Evolutionary conservation across 1,140 invertebrate genomes (phyloP), one percentile per base, ranked within the genome.

Genomic region (Delia radicum): DNA sequence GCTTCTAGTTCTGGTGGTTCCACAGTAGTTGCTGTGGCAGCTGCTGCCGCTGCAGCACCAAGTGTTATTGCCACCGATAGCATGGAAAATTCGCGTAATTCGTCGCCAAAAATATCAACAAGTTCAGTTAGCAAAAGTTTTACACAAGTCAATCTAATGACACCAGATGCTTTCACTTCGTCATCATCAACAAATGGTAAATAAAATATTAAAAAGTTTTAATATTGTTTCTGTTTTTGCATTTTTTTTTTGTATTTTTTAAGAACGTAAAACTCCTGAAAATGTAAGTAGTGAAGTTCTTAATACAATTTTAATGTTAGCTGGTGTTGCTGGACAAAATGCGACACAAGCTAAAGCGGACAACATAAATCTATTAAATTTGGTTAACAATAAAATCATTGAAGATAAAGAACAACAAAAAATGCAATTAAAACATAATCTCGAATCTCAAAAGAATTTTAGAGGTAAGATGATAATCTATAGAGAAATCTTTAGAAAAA

Each of bases 141-240:
- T 48, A 7, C 27, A 5, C 76, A 75, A 83, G 86, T 79, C 78
- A 94, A 93, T 80, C 89, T 96, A 1, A 93, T 97, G 90, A 95
- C 95, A 1, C 95, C 95, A 0, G 94, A 96, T 85, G 94, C 94
- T 6, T 97, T 96, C 80, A 94, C 91, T 87, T 93, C 89, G 48
- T 89, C 91, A 2, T 93, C 91, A 10, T 88, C 91, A 0, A 88
- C 88, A 10, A 88, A 89, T 75, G 89, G 87, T 75, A 79, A 78
- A 10, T 67, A 75, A 6, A 18, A 33, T 0, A 48, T 62, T 76
- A 8, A 31, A 18, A 21, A 62, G n/a, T 42, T 42, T 15, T n/a
- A 6, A n/a, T n/a, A n/a, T n/a, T n/a, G n/a, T n/a, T n/a, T 6
- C 55, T 7, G 13, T 18, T 31, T 24, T 8, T 29, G 62, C 0